Percentiles rank a stretch among this genome's conserved stretches.
phyloP scores from a whole-genome alignment of 2,113 vertebrate species.

The Cricetomys ansorgei region DNA sequence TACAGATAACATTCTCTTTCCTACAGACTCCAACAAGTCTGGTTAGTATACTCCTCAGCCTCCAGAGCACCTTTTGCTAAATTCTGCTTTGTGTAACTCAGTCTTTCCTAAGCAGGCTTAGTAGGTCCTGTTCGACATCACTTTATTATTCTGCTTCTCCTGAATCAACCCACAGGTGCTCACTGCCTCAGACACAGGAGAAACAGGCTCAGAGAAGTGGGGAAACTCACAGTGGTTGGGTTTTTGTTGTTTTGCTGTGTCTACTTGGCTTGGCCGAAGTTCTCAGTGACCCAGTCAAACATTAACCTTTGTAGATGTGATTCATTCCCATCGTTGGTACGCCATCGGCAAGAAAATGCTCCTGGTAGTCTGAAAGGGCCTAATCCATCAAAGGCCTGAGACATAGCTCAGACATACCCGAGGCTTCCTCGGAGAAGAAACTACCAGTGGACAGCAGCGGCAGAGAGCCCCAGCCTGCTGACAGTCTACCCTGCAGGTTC shows the following conservation, averaged over 20 bases:
- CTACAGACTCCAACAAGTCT: background rate
- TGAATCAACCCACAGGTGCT: background rate
- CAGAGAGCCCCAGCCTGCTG: background rate
- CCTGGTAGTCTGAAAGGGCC: background rate
- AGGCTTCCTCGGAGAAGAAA: background rate
- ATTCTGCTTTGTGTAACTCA: background rate
- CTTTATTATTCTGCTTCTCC: background rate
- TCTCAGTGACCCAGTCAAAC: background rate
- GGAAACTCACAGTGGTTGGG: background rate
- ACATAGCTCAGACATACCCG: background rate
- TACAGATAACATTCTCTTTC: too few species aligned
- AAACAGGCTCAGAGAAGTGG: background rate
- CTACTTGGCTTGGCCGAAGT: background rate
- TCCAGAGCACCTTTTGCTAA: background rate
- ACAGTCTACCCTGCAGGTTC: rapidly evolving
- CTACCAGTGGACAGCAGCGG: rapidly evolving
- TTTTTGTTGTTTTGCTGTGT: background rate
- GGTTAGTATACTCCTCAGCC: background rate
- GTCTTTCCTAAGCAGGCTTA: background rate
- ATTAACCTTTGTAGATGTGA: background rate
- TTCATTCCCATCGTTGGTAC: background rate
- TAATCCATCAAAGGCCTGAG: background rate
- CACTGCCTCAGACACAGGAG: background rate
- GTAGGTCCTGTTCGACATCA: background rate
- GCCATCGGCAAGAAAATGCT: background rate